Percentiles rank a stretch among this genome's conserved stretches.
Evolutionary conservation across 1,140 invertebrate genomes (phyloP).

Genomic region (Triops cancriformis): DNA sequence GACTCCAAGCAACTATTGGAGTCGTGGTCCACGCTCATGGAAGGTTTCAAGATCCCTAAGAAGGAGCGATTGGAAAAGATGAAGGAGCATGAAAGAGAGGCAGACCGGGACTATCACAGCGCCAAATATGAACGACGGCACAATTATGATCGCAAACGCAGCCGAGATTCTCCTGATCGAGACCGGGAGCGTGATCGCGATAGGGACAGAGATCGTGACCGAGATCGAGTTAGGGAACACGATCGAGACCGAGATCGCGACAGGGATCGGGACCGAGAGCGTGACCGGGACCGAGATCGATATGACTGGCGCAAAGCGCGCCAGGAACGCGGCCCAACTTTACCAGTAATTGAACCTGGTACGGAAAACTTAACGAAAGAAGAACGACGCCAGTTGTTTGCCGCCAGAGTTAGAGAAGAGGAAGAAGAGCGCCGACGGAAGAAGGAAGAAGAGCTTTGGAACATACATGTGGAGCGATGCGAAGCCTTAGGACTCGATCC

Average conservation of each 20-base stretch:
- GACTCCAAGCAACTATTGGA: conserved; percentile 48
- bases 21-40: conserved; percentile 71
- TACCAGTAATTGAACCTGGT: conserved; percentile 24
- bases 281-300: not conserved
- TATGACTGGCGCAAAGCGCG: not conserved
- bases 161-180: conserved; percentile 33
- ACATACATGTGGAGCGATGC: conserved; percentile 51
- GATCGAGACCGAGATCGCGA: conserved; percentile 29
- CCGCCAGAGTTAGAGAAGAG: conserved; percentile 57
- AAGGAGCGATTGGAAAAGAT: conserved; percentile 85
- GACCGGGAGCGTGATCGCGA: too few relatives aligned
- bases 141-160: conserved; percentile 32
- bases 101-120: conserved; percentile 42
- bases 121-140: conserved; percentile 32
- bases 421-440: conserved; percentile 50
- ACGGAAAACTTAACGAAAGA: conserved; percentile 44
- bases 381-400: conserved; percentile 65
- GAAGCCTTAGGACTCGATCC: conserved; percentile 34
- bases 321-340: not conserved
- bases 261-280: conserved; percentile 21
- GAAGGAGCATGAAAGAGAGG: conserved; percentile 86
- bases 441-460: conserved; percentile 53
- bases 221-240: conserved; percentile 27
- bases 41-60: conserved; percentile 89
- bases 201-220: conserved; percentile 26